Evolutionary conservation across 1,140 invertebrate species (phyloP).

Genomic region (Pinna nobilis): DNA sequence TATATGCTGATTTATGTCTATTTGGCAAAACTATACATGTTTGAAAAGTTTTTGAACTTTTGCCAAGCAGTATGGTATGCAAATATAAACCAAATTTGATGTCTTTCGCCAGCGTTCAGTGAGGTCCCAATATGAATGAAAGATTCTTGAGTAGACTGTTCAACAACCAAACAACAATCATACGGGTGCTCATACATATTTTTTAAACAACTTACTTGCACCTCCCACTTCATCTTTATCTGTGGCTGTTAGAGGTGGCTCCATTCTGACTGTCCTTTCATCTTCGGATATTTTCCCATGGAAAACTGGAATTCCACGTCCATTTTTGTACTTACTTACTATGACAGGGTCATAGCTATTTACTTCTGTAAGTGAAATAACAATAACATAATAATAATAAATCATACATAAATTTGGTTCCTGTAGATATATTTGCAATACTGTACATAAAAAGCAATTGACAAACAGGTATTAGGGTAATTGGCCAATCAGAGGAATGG

Average conservation of each 20-base stretch:
- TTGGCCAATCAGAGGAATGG: background rate
- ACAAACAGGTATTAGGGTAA: background rate
- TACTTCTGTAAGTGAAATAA: slow-evolving; percentile 55
- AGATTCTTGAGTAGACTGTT: no score
- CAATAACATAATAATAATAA: background rate
- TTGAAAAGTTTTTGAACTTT: no score
- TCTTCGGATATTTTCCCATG: slow-evolving; percentile 63
- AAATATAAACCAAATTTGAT: no score
- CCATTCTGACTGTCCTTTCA: slow-evolving; percentile 57
- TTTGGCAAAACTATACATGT: no score
- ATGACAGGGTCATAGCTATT: slow-evolving; percentile 62
- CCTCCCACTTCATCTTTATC: slow-evolving; percentile 62
- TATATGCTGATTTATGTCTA: no score
- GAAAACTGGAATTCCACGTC: slow-evolving; percentile 58
- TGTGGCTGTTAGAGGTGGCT: slow-evolving; percentile 54
- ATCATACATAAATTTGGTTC: background rate
- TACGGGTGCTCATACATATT: no score
- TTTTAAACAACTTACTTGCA: slow-evolving; percentile 54
- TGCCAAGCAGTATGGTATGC: no score
- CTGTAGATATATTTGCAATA: background rate
- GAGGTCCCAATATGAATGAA: no score
- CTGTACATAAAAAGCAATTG: background rate
- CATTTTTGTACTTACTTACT: slow-evolving; percentile 43
- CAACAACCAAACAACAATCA: no score
- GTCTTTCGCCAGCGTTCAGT: no score